Conservation (phyloP, 2,113 vertebrate species). For the Pyrgilauda ruficollis region DNA sequence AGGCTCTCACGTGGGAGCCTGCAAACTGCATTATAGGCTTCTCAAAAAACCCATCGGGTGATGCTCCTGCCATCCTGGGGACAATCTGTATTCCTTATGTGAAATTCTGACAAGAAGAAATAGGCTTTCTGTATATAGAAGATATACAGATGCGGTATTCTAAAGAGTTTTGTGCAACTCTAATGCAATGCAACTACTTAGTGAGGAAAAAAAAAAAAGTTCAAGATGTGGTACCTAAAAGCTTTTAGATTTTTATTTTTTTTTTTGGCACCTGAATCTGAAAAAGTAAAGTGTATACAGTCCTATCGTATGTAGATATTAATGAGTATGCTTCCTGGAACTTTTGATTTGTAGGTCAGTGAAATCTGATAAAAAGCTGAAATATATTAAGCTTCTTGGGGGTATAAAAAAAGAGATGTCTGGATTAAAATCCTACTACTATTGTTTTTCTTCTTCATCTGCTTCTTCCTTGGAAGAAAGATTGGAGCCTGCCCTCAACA, state of each 20-base stretch:
- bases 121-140: background rate
- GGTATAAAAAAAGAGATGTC: background rate
- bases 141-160: background rate
- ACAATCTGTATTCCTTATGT: background rate
- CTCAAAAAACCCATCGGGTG: background rate
- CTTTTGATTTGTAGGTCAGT: background rate
- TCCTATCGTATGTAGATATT: background rate
- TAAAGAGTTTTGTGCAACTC: background rate
- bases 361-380: background rate
- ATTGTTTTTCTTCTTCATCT: background rate
- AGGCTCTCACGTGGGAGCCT: accelerated
- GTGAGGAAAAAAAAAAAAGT: too few species aligned
- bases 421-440: background rate
- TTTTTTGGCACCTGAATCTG: background rate
- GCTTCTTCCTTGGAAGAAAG: background rate
- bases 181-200: background rate
- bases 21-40: background rate
- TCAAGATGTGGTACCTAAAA: background rate
- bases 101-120: background rate
- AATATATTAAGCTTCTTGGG: background rate
- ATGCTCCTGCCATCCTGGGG: background rate
- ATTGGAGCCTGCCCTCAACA: background rate
- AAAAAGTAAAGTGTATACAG: background rate
- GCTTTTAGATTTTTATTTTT: accelerated
- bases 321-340: background rate